A percentile compares a stretch with the other conserved stretches of the same genome.
These are phyloP conservation scores for Heliconius ismenius DNA, from an alignment of 2,888 invertebrate species.

Conservation along the genomic window DNA sequence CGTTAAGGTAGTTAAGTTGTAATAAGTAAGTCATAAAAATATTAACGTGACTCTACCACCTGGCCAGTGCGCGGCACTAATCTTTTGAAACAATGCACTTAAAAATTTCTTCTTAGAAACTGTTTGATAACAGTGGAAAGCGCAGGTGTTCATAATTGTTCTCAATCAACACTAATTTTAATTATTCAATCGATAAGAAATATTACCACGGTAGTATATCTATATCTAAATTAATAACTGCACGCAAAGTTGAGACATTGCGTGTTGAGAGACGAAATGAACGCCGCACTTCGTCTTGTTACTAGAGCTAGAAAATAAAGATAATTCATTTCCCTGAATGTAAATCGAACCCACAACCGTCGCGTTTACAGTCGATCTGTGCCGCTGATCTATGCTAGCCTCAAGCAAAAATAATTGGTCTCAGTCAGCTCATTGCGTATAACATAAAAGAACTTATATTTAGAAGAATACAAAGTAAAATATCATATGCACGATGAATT, in stretches of 20 bases:
- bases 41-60: not conserved
- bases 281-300: not conserved
- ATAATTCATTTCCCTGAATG: not conserved
- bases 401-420: not conserved
- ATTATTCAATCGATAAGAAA: not conserved
- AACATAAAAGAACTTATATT: not conserved
- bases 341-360: not conserved
- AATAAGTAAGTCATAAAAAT: not conserved
- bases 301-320: not conserved
- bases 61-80: not conserved
- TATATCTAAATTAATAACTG: not conserved
- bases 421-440: not conserved
- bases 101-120: not conserved
- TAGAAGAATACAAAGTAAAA: not conserved
- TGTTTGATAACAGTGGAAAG: not conserved
- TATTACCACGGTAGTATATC: not conserved
- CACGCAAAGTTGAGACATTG: too few species aligned
- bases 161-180: not conserved
- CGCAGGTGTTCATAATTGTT: not conserved
- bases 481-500: slow-evolving; percentile 16
- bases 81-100: not conserved
- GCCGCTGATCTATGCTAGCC: not conserved
- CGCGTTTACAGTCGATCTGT: not conserved
- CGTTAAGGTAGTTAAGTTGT: not conserved
- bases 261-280: too few species aligned